Conservation (phyloP, 1,140 invertebrate species). For the Calosoma granatense region DNA sequence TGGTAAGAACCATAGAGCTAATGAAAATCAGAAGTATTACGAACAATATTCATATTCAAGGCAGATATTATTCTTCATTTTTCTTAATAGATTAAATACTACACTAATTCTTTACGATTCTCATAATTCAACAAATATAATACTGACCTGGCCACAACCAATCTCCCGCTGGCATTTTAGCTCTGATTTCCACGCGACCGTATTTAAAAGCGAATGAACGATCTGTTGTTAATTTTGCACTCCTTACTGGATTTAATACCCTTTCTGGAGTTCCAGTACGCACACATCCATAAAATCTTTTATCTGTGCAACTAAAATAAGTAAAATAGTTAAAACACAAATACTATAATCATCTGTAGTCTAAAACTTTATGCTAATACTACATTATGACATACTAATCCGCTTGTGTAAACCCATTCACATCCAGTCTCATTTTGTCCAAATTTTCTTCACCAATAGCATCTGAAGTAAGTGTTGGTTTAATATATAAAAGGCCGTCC, state of each 20-base stretch:
- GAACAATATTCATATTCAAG: not conserved
- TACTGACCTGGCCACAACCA: slow-evolving; percentile 53
- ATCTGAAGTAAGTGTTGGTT: slow-evolving; percentile 48
- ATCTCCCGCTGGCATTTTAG: slow-evolving; percentile 59
- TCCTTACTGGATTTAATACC: slow-evolving; percentile 46
- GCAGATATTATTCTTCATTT: no score
- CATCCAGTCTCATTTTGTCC: slow-evolving; percentile 41
- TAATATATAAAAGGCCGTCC: slow-evolving; percentile 47
- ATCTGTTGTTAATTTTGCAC: slow-evolving; percentile 48
- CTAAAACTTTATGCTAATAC: no score
- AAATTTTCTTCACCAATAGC: slow-evolving; percentile 45
- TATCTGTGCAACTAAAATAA: slow-evolving; percentile 47
- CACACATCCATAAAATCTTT: slow-evolving; percentile 36
- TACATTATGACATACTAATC: slow-evolving; percentile 42
- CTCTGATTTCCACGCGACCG: slow-evolving; percentile 52
- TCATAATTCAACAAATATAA: no score
- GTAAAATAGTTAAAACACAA: slow-evolving; percentile 29
- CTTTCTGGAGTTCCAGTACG: slow-evolving; percentile 32
- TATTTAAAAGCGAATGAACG: slow-evolving; percentile 52
- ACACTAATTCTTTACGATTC: not conserved
- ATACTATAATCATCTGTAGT: not conserved
- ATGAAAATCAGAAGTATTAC: not conserved
- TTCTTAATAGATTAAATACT: no score
- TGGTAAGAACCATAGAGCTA: slow-evolving; percentile 51
- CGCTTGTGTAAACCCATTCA: slow-evolving; percentile 45